These are phyloP conservation scores for Dinothrombium tinctorium DNA, from an alignment of 1,140 invertebrate genomes.

Conservation along the genomic window DNA sequence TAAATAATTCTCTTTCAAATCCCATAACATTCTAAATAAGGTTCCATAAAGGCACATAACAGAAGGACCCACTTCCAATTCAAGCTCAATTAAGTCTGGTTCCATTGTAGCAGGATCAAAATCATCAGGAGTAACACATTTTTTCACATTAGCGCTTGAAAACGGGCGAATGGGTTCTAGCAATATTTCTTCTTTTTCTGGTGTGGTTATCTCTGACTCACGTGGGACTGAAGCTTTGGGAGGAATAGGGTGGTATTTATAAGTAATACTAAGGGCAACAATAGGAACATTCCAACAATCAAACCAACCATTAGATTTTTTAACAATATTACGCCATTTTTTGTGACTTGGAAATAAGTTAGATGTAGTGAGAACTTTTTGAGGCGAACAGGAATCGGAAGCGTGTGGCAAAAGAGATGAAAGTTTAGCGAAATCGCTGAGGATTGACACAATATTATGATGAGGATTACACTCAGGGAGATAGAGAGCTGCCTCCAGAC, in stretches of 20 bases:
- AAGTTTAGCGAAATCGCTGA: conserved; percentile 60
- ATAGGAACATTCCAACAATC: conserved; percentile 89
- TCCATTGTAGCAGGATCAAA: conserved; percentile 63
- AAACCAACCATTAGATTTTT: conserved; percentile 43
- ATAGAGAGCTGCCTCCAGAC: conserved; percentile 62
- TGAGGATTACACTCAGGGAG: conserved; percentile 75
- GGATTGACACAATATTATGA: conserved; percentile 47
- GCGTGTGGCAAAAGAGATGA: background rate
- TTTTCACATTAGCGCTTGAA: conserved; percentile 4
- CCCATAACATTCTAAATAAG: conserved; percentile 35
- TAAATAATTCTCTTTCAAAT: conserved; percentile 66
- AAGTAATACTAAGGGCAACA: conserved; percentile 64
- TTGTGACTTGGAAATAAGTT: conserved; percentile 22
- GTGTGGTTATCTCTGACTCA: conserved; percentile 59
- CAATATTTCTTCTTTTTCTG: conserved; percentile 75
- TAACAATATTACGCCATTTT: conserved; percentile 66
- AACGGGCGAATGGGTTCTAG: conserved; percentile 62
- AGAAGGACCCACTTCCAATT: conserved; percentile 78
- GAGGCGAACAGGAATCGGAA: background rate
- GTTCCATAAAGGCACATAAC: conserved; percentile 68
- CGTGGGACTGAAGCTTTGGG: conserved; percentile 52
- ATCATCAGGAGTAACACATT: conserved; percentile 30
- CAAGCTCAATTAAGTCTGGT: conserved; percentile 64
- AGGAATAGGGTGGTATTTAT: conserved; percentile 71
- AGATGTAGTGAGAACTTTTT: background rate